Base-by-base conservation (phyloP, 64 coral and sea anemone genomes). In the Trachythela sp. region DNA sequence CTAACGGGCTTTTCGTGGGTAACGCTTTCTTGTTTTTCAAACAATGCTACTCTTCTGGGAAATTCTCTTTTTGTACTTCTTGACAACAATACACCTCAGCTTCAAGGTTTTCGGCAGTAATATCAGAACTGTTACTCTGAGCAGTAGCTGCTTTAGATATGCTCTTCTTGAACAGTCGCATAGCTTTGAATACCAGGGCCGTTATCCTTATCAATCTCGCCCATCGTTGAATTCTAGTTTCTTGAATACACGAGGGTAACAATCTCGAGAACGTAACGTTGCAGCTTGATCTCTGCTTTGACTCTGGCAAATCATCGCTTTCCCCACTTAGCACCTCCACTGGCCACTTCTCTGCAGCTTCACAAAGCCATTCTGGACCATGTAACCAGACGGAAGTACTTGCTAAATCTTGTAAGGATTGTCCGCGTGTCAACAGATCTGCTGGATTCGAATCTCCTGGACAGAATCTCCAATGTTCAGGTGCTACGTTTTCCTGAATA, bases 21-120 rank as follows among this genome's bases (percentile, higher is more conserved):
- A 91, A 8, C 36, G 45, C 13, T 38, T 22, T 18, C 87, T 77
- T 50, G 33, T 22, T 8, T n/a, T 35, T 87, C 77, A 35, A 88
- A 48, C 20, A 68, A 10, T 11, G 60, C 38, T 41, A 87, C 17
- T 90, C 89, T 86, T 77, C 84, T 83, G 39, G 26, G 20, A 87
- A 87, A 20, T n/a, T 36, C 18, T 87, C 85, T 9, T 84, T 14
- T 52, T 92, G 90, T 32, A 92, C 30, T 59, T 36, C 39, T 35
- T 17, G 14, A 20, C 48, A 83, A 8, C 70, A 92, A 72, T 45
- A 45, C 42, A 11, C 11, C 11, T 45, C 4, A 45, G 42, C 42
- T 45, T 45, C 42, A 11, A 45, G 4, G 4, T 45, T 11, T 45
- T 45, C 42, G 11, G 42, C 59, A 22, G 20, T 22, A 14, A 31